These are phyloP conservation scores for Stenurella melanura DNA, from an alignment of 2,888 invertebrate species.

Conservation along the genomic window DNA sequence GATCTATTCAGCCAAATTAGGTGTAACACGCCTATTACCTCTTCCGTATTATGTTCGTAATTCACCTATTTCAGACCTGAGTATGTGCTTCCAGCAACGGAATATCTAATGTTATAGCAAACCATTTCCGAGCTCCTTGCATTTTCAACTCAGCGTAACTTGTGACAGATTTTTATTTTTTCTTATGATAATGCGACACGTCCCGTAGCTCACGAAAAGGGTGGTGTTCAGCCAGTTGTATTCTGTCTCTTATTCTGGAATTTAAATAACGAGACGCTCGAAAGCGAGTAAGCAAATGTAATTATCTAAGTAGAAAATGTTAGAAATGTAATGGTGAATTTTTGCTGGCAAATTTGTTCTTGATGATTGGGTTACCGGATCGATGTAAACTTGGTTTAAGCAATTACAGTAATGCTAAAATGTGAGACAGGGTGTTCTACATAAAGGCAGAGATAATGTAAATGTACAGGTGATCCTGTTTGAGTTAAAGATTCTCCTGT, in stretches of 20 bases:
- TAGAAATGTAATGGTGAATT: conserved; percentile 20
- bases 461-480: neutral
- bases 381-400: conserved; percentile 21
- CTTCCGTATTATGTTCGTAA: neutral
- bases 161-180: conserved; percentile 20
- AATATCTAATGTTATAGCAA: neutral
- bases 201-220: neutral
- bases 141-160: neutral
- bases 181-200: conserved; percentile 14
- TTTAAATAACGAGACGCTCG: conserved; percentile 26
- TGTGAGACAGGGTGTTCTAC: neutral
- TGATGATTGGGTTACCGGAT: conserved; percentile 13
- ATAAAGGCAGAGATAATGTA: neutral
- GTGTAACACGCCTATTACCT: neutral
- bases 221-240: neutral
- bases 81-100: neutral
- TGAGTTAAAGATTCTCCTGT: neutral
- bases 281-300: conserved; percentile 34
- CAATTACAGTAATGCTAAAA: conserved; percentile 6
- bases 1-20: neutral
- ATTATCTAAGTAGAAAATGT: conserved; percentile 29
- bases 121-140: neutral
- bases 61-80: neutral
- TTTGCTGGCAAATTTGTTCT: conserved; percentile 26
- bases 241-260: conserved; percentile 23